These are phyloP conservation scores for Octopus bimaculoides DNA, from an alignment of 1,140 invertebrate genomes.

Conservation along the genomic window DNA sequence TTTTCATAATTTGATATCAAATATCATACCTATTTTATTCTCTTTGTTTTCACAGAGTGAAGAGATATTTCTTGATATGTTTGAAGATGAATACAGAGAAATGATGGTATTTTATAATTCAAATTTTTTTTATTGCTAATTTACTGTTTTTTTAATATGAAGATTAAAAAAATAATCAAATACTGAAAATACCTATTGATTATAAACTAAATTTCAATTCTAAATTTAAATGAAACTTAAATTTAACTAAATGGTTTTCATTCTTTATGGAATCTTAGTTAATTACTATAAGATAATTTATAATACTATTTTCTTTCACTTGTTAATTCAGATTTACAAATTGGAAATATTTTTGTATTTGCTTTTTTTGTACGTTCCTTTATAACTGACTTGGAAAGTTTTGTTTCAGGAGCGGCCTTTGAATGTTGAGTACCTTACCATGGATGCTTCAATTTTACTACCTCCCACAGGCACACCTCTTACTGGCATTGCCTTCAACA, in stretches of 20 bases:
- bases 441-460: conserved; percentile 91
- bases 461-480: conserved; percentile 95
- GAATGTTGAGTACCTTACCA: conserved; percentile 67
- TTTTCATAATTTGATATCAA: no score
- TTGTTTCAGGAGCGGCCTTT: conserved; percentile 69
- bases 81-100: conserved; percentile 95
- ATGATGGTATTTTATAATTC: conserved; percentile 62
- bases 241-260: no score
- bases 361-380: background rate
- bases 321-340: no score
- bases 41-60: conserved; percentile 70
- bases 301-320: no score
- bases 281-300: no score
- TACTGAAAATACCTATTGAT: no score
- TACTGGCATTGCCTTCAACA: conserved; percentile 92
- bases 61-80: conserved; percentile 98
- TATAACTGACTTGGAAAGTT: background rate
- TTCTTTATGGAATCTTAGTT: no score
- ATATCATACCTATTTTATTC: background rate
- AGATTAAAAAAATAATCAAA: no score
- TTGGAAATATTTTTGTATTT: no score
- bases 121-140: background rate
- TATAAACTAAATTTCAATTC: no score
- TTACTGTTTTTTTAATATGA: no score
- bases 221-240: no score